Base-by-base conservation (phyloP, 37 sponge, comb jelly and placozoan species). In the Spongia lamella region DNA sequence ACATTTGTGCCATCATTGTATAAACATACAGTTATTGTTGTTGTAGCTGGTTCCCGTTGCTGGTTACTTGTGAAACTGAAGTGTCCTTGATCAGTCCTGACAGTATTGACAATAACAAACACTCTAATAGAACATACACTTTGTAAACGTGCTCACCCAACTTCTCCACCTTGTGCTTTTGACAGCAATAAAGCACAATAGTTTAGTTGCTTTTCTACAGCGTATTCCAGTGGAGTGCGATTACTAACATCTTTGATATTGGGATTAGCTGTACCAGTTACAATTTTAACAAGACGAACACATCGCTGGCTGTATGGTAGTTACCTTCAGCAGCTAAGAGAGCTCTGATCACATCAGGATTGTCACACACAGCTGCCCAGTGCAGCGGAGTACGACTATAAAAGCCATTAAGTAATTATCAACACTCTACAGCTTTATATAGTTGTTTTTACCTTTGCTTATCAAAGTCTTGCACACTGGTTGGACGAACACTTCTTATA, bases 331-430 rank as follows among this genome's bases (percentile, higher is more conserved):
- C 56, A 1, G 60, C 78, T 3, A 89, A 64, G 15, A 93, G 77
- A 9, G 84, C 76, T 33, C 79, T 55, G 31, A 89, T 76, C 14
- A 61, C 84, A 20, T 84, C 82, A 34, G 89, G 86, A 38, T 82
- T 81, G 61, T 89, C 85, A 78, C 94, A 93, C 7, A 72, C 94
- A 74, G 89, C 61, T 7, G 94, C 94, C 94, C 94, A 93, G 76
- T 93, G 94, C 0, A 93, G 76, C 2, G 94, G 86, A 63, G 94
- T 89, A 26, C 89, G 89, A 19, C 89, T 86, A 56, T 26, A 57
- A 27, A 20, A 22, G 11, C 5, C n/a, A 38, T 25, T 3, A 24
- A 61, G 33, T 24, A 61, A 24, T 17, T 16, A 1, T 61, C 13
- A 14, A 15, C 24, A 57, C 6, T 57, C 16, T 26, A 21, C 7